Evolutionary conservation across 2,888 invertebrate species (phyloP).

Genomic region (Cetonia aurata): DNA sequence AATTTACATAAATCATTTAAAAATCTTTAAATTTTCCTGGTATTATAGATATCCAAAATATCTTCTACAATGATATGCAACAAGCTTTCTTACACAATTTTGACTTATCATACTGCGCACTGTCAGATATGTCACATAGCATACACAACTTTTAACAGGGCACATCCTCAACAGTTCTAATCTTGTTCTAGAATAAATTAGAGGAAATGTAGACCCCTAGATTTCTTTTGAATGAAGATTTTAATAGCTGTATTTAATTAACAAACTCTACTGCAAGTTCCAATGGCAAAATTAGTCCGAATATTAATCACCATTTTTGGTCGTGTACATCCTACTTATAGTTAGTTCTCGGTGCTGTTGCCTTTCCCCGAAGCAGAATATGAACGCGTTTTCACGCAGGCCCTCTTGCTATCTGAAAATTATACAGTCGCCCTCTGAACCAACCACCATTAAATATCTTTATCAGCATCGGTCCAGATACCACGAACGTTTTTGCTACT

Average conservation of each 20-base stretch:
- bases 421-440: slow-evolving; percentile 50
- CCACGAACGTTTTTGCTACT: slow-evolving; percentile 50
- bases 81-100: too few relatives aligned
- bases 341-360: slow-evolving; percentile 7
- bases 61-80: too few relatives aligned
- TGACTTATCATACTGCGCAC: too few relatives aligned
- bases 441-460: slow-evolving; percentile 52
- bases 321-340: slow-evolving; percentile 7
- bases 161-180: too few relatives aligned
- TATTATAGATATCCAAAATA: too few relatives aligned
- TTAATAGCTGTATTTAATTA: slow-evolving; percentile 5
- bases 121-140: too few relatives aligned
- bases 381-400: slow-evolving; percentile 22
- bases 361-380: slow-evolving; percentile 15
- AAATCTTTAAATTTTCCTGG: too few relatives aligned
- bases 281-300: slow-evolving; percentile 11
- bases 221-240: too few relatives aligned
- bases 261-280: background rate
- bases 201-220: too few relatives aligned
- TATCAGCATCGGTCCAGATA: slow-evolving; percentile 48
- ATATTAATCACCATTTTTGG: slow-evolving; percentile 38
- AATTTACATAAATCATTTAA: too few relatives aligned
- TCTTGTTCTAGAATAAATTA: too few relatives aligned
- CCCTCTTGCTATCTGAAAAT: slow-evolving; percentile 43
- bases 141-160: too few relatives aligned